These are phyloP conservation scores for Neopipo cinnamomea DNA, from an alignment of 2,113 vertebrate species.

Conservation along the genomic window DNA sequence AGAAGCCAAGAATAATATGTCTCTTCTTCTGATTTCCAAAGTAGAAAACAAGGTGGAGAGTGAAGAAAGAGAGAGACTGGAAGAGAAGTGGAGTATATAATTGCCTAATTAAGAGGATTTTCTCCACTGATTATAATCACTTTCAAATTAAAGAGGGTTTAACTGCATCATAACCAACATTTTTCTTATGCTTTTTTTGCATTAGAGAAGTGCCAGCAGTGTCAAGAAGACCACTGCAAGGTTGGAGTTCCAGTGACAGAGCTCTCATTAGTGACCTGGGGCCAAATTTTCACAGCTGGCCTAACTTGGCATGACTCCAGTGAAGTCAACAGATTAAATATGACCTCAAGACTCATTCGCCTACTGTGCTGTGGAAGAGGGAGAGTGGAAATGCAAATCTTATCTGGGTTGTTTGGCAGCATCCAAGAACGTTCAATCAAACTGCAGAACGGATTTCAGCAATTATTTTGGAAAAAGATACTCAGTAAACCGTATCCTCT, in stretches of 20 bases:
- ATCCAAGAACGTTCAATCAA: neutral
- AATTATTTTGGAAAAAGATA: neutral
- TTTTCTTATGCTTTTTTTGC: neutral
- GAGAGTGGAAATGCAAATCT: neutral
- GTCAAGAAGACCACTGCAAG: neutral
- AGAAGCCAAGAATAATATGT: slow-evolving; percentile 27
- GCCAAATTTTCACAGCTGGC: slow-evolving; percentile 29
- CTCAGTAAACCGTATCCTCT: fast-evolving
- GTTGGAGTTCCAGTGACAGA: slow-evolving; percentile 14
- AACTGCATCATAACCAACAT: slow-evolving; percentile 35
- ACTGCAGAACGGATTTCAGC: neutral
- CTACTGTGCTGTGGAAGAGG: neutral
- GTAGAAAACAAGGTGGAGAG: slow-evolving; percentile 57
- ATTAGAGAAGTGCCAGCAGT: neutral
- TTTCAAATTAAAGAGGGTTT: slow-evolving; percentile 68
- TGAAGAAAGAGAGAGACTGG: slow-evolving; percentile 51
- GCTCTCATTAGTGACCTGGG: slow-evolving; percentile 27
- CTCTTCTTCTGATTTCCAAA: slow-evolving; percentile 56
- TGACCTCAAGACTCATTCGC: neutral
- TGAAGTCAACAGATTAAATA: slow-evolving; percentile 24
- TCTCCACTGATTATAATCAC: slow-evolving; percentile 68
- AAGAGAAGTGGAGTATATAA: slow-evolving; percentile 67
- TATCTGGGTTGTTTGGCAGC: neutral
- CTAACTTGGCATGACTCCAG: neutral
- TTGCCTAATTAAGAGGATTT: slow-evolving; percentile 69